Evolutionary conservation across 2,113 vertebrate species (phyloP).

Genomic region (Brienomyrus longianalis): DNA sequence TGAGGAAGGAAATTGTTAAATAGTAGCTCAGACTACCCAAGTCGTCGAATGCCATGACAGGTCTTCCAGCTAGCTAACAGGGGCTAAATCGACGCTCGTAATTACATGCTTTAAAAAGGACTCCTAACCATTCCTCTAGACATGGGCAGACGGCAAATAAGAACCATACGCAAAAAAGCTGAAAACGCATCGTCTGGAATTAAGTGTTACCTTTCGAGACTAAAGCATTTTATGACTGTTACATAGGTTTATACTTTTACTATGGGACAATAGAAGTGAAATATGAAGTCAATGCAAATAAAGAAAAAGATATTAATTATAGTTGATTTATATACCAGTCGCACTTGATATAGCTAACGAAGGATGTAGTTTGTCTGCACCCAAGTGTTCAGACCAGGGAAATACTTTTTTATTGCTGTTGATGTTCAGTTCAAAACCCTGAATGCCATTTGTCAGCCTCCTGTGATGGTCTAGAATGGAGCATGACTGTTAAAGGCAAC

Average conservation of each 20-base stretch:
- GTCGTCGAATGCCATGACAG: slow-evolving; percentile 25
- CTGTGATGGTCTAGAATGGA: not conserved
- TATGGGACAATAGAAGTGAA: not conserved
- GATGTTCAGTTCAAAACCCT: not conserved
- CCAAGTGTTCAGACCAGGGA: too few species aligned
- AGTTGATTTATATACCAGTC: not conserved
- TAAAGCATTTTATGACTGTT: not conserved
- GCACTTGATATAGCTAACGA: not conserved
- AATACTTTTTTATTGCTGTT: not conserved
- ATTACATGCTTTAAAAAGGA: not conserved
- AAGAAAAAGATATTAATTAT: not conserved
- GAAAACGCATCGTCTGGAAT: not conserved
- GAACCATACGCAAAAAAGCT: not conserved
- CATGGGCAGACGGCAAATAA: not conserved
- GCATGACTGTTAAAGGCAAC: not conserved
- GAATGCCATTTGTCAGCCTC: not conserved
- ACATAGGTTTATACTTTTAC: not conserved
- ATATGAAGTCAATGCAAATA: not conserved
- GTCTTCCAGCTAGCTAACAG: not conserved
- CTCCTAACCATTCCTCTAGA: not conserved
- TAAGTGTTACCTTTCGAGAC: not conserved
- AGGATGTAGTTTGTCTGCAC: not conserved
- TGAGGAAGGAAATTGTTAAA: slow-evolving; percentile 46
- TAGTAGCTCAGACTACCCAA: slow-evolving; percentile 37
- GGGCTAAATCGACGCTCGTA: not conserved